Evolutionary conservation across 2,113 vertebrate species (phyloP).

Genomic region (Asarcornis scutulata): DNA sequence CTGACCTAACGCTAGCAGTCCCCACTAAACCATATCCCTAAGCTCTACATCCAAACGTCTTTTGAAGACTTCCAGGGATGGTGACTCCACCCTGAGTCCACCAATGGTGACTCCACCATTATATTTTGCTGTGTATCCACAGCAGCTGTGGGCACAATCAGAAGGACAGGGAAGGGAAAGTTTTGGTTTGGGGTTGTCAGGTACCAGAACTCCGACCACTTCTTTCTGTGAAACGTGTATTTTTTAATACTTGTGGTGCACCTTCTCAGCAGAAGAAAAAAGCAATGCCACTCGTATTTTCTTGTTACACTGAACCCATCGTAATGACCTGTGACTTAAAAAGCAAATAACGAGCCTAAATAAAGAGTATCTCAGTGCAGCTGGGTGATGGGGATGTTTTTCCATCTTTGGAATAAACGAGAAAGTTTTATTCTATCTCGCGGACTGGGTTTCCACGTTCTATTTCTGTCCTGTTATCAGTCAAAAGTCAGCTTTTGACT

Average conservation of each 20-base stretch:
- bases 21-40: no score
- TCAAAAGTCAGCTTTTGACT: neutral
- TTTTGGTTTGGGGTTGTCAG: neutral
- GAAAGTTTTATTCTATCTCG: neutral
- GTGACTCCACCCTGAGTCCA: no score
- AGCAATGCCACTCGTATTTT: neutral
- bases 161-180: neutral
- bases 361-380: neutral
- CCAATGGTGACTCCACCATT: no score
- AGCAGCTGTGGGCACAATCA: neutral
- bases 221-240: neutral
- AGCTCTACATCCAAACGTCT: no score
- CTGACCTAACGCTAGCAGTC: no score
- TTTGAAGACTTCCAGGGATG: no score
- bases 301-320: neutral
- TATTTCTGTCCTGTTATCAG: neutral
- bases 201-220: neutral
- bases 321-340: neutral
- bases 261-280: neutral
- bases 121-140: neutral
- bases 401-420: neutral
- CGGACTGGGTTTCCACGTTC: neutral
- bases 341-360: neutral
- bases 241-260: neutral
- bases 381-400: neutral